Percentiles rank a stretch among this genome's conserved stretches.
phyloP scores from a whole-genome alignment of 53 echinoderm and acorn worm genomes.

The Paelopatides confundens region DNA sequence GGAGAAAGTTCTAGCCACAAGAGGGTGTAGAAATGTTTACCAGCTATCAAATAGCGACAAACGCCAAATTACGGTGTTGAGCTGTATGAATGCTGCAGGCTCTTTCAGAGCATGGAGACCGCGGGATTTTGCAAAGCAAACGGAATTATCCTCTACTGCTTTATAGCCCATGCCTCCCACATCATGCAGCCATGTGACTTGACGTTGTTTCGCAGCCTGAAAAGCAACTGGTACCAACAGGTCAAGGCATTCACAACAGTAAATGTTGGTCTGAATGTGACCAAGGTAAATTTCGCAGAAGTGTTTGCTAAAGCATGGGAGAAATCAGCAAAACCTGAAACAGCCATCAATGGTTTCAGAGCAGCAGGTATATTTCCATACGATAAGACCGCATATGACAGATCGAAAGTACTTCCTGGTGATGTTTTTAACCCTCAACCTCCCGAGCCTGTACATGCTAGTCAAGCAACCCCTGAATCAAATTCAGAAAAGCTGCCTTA shows the following conservation, averaged over 20 bases:
- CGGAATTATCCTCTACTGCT: constrained; percentile 22
- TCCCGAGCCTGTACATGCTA: no score
- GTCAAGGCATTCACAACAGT: constrained; percentile 19
- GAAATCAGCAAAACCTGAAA: not conserved
- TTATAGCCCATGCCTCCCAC: constrained; percentile 64
- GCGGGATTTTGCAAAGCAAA: constrained; percentile 33
- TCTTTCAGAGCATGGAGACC: constrained; percentile 22
- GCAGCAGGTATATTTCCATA: no score
- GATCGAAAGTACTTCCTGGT: no score
- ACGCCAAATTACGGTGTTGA: not conserved
- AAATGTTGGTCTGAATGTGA: constrained; percentile 33
- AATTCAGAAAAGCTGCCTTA: no score
- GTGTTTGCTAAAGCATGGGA: not conserved
- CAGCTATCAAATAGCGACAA: not conserved
- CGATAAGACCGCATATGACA: no score
- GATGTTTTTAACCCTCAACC: no score
- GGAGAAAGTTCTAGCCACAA: not conserved
- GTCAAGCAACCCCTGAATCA: no score
- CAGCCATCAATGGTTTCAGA: no score
- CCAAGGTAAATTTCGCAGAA: not conserved
- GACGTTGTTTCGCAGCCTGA: constrained; percentile 37
- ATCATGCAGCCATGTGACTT: constrained; percentile 65
- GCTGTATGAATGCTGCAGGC: constrained; percentile 30
- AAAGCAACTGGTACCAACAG: constrained; percentile 34
- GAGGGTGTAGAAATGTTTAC: not conserved